These are phyloP conservation scores for Platycercus adscitus DNA, from an alignment of 2,113 vertebrate genomes.

Conservation along the genomic window DNA sequence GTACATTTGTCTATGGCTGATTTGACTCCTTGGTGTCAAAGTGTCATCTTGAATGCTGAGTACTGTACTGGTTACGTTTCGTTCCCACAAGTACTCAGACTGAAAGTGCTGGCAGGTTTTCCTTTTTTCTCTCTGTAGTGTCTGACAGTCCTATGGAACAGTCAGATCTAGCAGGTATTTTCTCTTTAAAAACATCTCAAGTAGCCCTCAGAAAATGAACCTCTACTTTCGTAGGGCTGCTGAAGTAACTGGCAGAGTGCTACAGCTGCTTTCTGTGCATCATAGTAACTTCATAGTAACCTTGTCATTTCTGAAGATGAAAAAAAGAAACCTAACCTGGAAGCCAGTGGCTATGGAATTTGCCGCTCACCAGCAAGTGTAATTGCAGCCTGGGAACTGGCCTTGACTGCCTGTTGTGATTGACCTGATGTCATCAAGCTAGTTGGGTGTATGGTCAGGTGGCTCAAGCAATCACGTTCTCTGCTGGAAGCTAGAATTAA, in stretches of 20 bases:
- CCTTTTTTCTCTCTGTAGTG: neutral
- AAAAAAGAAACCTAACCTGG: neutral
- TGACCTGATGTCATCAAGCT: neutral
- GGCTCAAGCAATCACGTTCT: slow-evolving; percentile 4
- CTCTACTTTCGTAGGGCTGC: neutral
- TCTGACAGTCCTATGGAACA: neutral
- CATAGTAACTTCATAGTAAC: neutral
- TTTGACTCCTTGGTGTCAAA: neutral
- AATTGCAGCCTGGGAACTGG: neutral
- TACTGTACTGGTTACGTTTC: neutral
- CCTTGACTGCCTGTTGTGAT: neutral
- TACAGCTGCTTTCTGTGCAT: neutral
- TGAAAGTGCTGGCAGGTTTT: neutral
- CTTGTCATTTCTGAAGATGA: neutral
- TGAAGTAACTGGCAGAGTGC: neutral
- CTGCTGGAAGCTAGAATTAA: slow-evolving; percentile 44
- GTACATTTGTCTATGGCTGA: neutral
- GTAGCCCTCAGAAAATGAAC: neutral
- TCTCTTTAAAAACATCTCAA: neutral
- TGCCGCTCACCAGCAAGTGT: neutral
- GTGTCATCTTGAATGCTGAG: neutral
- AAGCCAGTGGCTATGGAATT: neutral
- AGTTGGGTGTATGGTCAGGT: neutral
- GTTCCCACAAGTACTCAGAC: neutral
- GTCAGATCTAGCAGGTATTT: neutral